Conservation (phyloP, 1,140 invertebrate species). For the Latrodectus geometricus region DNA sequence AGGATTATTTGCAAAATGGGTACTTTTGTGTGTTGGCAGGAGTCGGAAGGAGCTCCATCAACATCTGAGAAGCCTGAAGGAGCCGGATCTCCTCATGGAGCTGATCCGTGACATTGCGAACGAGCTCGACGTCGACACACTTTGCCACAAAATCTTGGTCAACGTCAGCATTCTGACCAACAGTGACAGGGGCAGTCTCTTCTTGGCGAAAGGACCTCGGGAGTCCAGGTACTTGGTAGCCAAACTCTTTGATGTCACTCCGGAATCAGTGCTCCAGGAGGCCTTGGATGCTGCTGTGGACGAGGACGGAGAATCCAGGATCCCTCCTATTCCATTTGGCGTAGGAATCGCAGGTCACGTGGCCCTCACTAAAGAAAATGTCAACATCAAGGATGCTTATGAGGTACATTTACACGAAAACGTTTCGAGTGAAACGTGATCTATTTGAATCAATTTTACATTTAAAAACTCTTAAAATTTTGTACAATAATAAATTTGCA, state of each 20-base stretch:
- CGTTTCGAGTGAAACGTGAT: no score
- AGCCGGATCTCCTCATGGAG: slow-evolving; percentile 83
- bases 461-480: no score
- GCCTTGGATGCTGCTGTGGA: slow-evolving; percentile 76
- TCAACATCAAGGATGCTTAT: slow-evolving; percentile 93
- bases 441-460: no score
- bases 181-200: slow-evolving; percentile 87
- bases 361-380: slow-evolving; percentile 85
- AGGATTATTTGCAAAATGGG: no score
- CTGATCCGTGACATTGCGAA: slow-evolving; percentile 92
- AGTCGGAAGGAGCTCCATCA: slow-evolving; percentile 39
- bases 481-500: no score
- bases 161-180: slow-evolving; percentile 89
- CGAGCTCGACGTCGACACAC: slow-evolving; percentile 90
- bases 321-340: slow-evolving; percentile 82
- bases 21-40: background rate
- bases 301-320: slow-evolving; percentile 77
- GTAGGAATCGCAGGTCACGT: slow-evolving; percentile 90
- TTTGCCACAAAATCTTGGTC: slow-evolving; percentile 93
- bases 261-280: slow-evolving; percentile 85
- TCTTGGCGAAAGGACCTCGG: slow-evolving; percentile 83
- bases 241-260: slow-evolving; percentile 91
- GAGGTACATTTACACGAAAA: slow-evolving; percentile 71
- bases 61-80: slow-evolving; percentile 62
- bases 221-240: slow-evolving; percentile 84